phyloP scores from a whole-genome alignment of 2,888 invertebrate genomes.

The Piscicola geometra region DNA sequence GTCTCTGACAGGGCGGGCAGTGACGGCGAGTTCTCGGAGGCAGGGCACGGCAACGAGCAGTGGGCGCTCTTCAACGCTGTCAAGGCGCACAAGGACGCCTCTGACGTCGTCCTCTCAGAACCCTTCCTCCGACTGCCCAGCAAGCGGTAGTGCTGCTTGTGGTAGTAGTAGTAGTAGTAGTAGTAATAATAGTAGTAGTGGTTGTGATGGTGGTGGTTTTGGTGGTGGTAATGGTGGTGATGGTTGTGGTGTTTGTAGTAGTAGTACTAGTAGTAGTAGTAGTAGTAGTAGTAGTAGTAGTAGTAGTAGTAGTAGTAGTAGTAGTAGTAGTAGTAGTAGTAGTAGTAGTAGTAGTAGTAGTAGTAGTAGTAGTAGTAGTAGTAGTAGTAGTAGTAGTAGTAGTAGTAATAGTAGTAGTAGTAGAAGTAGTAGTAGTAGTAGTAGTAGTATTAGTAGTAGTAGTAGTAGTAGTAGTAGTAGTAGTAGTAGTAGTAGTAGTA shows the following conservation, averaged over 20 bases:
- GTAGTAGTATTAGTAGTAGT: conserved; percentile 15
- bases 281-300: not conserved
- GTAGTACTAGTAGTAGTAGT: not conserved
- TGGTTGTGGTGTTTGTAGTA: not conserved
- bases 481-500: conserved; percentile 18
- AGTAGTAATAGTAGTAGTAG: conserved; percentile 11
- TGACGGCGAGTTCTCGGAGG: conserved; percentile 26
- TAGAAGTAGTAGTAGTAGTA: conserved; percentile 14
- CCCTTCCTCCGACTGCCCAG: conserved; percentile 90
- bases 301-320: not conserved
- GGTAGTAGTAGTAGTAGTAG: not conserved
- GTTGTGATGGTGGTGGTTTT: not conserved
- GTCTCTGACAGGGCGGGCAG: conserved; percentile 6
- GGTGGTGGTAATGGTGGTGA: conserved; percentile 4
- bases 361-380: conserved; percentile 7
- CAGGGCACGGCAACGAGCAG: conserved; percentile 58
- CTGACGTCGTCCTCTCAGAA: conserved; percentile 77
- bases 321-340: conserved; percentile 9
- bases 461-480: conserved; percentile 18
- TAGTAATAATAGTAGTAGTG: not conserved
- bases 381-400: conserved; percentile 10
- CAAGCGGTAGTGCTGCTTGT: conserved; percentile 50
- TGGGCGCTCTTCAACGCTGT: conserved; percentile 86
- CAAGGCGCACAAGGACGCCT: conserved; percentile 54
- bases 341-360: conserved; percentile 1